Evolutionary conservation across 2,888 invertebrate species (phyloP), one percentile per base, ranked within the genome.

Genomic region (Thymelicus acteon): DNA sequence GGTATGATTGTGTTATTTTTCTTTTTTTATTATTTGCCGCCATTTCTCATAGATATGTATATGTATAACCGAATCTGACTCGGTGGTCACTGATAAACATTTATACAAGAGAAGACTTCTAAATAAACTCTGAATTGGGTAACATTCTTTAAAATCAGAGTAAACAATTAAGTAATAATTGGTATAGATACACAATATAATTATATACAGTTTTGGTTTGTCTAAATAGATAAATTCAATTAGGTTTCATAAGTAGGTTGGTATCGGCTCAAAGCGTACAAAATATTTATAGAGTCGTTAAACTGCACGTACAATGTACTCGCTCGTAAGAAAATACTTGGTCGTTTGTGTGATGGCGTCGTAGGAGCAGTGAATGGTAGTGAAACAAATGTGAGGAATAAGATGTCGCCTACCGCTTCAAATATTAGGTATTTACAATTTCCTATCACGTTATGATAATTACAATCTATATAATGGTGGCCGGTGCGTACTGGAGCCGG

Each of bases 281-380:
- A 78, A 79, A 76, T 75, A 73, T 73, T 75, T 72, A 73, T 71
- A 69, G 49, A 71, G 58, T 71, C 58, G 72, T 47, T 71, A 72
- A 66, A 72, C 61, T 68, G 67, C 70, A 75, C 62, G 63, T 72
- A 73, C 72, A 72, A 73, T 73, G 76, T 72, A 72, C 72, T 74
- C 72, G 78, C 79, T 77, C 66, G 78, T 81, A 81, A 79, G 78
- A 79, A 82, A 83, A 80, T 82, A 84, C 73, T 86, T 85, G 85
- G 85, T 86, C 85, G 79, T 79, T 79, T 78, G 77, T 76, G 79
- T 79, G 75, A 74, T 76, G 72, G 72, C 74, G 67, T 68, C 70
- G 71, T 70, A 70, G 71, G 62, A 63, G 58, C 66, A 68, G 74
- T 74, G 71, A 74, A 75, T 60, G 61, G 58, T 67, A 68, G 74